phyloP scores from a whole-genome alignment of 2,888 invertebrate genomes.

The Macrosiphum euphorbiae region DNA sequence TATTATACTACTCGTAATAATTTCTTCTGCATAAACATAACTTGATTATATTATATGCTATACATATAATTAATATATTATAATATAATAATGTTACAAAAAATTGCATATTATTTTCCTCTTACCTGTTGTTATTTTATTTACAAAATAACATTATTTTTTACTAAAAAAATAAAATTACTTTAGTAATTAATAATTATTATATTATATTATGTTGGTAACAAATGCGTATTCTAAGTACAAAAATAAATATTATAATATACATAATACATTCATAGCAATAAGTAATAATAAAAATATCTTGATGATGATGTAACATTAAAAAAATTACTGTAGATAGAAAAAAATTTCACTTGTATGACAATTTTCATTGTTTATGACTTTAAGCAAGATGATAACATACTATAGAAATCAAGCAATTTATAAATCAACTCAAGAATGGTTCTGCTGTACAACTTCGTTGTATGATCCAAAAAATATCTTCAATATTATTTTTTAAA shows the following conservation, averaged over 20 bases:
- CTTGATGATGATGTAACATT: neutral
- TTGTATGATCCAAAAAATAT: neutral
- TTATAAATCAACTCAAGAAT: neutral
- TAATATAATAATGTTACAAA: no score
- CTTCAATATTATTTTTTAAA: neutral
- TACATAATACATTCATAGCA: neutral
- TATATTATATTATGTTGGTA: neutral
- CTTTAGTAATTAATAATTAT: neutral
- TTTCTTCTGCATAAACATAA: no score
- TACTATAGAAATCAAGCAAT: no score
- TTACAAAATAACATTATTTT: neutral
- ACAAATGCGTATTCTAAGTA: neutral
- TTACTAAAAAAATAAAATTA: neutral
- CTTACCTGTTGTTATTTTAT: no score
- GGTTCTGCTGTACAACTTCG: neutral
- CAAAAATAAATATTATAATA: neutral
- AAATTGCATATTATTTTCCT: no score
- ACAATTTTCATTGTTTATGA: neutral
- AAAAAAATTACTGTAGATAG: neutral
- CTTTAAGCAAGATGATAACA: neutral
- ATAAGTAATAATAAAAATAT: neutral
- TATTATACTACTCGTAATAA: no score
- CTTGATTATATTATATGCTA: no score
- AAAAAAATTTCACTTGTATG: neutral
- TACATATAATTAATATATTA: no score